These are phyloP conservation scores for Drosophila nigrodunni DNA, from an alignment of 1,140 invertebrate species.

Conservation along the genomic window DNA sequence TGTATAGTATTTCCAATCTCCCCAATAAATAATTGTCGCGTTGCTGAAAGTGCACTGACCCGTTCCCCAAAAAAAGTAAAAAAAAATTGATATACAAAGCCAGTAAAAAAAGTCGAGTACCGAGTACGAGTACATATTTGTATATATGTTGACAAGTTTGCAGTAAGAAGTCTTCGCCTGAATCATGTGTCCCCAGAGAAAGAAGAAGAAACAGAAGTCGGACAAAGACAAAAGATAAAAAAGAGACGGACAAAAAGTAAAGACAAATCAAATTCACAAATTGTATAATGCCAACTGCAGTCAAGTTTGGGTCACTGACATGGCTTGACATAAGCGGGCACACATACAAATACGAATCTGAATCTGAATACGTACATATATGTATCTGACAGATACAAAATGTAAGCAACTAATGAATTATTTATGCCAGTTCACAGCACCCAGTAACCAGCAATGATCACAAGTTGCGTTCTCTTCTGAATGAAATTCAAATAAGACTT, in stretches of 20 bases:
- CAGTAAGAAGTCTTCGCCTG: conserved; percentile 29
- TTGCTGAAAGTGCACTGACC: conserved; percentile 70
- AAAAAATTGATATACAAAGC: conserved; percentile 37
- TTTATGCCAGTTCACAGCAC: conserved; percentile 40
- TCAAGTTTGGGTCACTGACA: conserved; percentile 50
- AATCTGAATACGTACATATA: background rate
- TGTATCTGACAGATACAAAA: conserved; percentile 65
- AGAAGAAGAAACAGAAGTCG: conserved; percentile 36
- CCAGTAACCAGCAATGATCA: conserved; percentile 23
- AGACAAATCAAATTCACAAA: conserved; percentile 63
- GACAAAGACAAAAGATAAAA: conserved; percentile 6
- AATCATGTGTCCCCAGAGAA: conserved; percentile 65
- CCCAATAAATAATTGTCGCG: conserved; percentile 75
- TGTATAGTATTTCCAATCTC: conserved; percentile 21
- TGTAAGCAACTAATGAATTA: conserved; percentile 62
- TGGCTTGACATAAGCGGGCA: conserved; percentile 56
- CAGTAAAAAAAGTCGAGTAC: conserved; percentile 10
- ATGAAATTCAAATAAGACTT: conserved; percentile 41
- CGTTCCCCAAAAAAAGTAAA: background rate
- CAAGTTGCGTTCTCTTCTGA: conserved; percentile 45
- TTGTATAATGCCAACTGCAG: conserved; percentile 57
- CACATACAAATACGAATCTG: too few species aligned
- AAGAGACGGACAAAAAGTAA: conserved; percentile 29
- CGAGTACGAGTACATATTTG: conserved; percentile 2
- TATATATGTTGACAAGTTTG: conserved; percentile 10